These are phyloP conservation scores for Pelusios castaneus DNA, from an alignment of 2,113 vertebrate genomes.

Conservation along the genomic window DNA sequence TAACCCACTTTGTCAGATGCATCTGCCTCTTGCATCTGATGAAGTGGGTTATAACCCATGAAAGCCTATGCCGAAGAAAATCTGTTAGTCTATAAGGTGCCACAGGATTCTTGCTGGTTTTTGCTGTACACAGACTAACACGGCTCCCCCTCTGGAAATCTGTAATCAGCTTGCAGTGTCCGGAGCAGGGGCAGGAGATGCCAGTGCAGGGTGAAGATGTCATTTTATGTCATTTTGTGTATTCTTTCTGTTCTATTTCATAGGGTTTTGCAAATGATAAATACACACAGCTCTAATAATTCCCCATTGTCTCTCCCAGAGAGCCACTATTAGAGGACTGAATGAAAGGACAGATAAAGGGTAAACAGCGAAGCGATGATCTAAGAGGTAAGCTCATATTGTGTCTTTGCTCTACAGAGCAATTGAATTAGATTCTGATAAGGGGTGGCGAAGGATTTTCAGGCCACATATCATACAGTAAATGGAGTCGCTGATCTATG, in stretches of 20 bases:
- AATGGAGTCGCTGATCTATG: slow-evolving; percentile 2
- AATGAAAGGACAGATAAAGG: not conserved
- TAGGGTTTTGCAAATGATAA: not conserved
- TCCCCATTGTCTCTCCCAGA: not conserved
- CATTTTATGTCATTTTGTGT: not conserved
- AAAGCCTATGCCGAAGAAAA: no score
- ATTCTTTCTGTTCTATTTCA: not conserved
- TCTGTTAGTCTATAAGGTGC: no score
- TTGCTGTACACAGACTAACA: no score
- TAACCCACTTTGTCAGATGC: no score
- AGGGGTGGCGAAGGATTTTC: slow-evolving; percentile 8
- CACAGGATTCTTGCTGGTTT: no score
- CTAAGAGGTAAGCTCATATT: not conserved
- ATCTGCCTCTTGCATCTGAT: no score
- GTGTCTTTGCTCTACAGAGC: not conserved
- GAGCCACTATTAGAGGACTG: not conserved
- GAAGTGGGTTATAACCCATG: no score
- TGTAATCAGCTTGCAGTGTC: not conserved
- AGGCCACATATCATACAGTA: not conserved
- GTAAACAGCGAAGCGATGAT: not conserved
- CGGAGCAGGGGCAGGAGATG: not conserved
- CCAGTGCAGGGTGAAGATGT: not conserved
- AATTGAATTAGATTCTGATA: not conserved
- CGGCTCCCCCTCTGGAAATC: no score
- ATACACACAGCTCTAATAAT: not conserved